A percentile compares a stretch with the other conserved stretches of the same genome.
phyloP scores from a whole-genome alignment of 2,888 invertebrate species.

The Ethmia dodecea region DNA sequence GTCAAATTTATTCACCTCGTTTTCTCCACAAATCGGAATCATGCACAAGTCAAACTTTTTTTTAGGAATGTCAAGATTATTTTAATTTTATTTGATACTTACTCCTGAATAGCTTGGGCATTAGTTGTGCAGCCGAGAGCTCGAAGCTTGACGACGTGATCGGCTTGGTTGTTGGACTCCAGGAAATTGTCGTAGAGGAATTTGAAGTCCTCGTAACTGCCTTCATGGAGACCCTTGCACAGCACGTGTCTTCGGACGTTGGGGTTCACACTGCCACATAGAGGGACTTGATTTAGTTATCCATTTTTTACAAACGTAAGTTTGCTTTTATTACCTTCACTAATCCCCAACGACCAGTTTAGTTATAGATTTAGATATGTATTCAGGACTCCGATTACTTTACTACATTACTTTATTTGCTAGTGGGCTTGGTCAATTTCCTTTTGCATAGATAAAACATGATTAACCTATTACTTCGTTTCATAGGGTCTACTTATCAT shows the following conservation, averaged over 20 bases:
- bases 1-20: too few species aligned
- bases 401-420: too few species aligned
- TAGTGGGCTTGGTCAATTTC: constrained; percentile 35
- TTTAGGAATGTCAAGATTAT: too few species aligned
- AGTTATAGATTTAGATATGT: too few species aligned
- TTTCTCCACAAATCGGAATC: too few species aligned
- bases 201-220: constrained; percentile 79
- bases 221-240: constrained; percentile 79
- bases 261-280: constrained; percentile 76
- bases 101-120: constrained; percentile 44
- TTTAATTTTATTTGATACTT: too few species aligned
- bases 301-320: too few species aligned
- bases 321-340: too few species aligned
- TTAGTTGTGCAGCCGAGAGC: constrained; percentile 70
- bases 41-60: too few species aligned
- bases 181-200: constrained; percentile 55
- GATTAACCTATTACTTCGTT: constrained; percentile 30
- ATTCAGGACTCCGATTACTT: too few species aligned
- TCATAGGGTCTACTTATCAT: constrained; percentile 28
- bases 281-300: too few species aligned
- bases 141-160: constrained; percentile 59
- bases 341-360: too few species aligned
- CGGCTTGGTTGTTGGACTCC: constrained; percentile 58
- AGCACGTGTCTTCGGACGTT: constrained; percentile 79
- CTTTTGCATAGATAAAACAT: constrained; percentile 18